Evolutionary conservation across 2,888 invertebrate genomes (phyloP), one percentile per base, ranked within the genome.

Genomic region (Encarsia formosa): DNA sequence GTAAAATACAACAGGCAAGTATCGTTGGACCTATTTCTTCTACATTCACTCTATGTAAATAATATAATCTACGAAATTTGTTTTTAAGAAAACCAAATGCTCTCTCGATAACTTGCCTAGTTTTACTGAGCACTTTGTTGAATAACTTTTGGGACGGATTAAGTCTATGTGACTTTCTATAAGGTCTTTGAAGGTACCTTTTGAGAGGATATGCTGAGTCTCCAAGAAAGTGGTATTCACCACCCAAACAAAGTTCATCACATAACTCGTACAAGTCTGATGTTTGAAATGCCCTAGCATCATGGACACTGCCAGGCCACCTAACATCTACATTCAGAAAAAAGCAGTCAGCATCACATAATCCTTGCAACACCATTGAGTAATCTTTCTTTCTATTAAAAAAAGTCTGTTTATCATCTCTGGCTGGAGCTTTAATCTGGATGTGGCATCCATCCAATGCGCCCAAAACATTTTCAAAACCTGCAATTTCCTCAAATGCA

Each of bases 281-380:
- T 11, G 40, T 40, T 22, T 4, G 11, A 22, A 40, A 20, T 19
- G 40, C 40, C 22, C 40, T 16, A 13, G 40, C 40, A n/a, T 40
- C 22, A 20, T 40, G 40, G 19, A 40, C 40, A 40, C 40, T 40
- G 22, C 22, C 40, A n/a, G 40, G 24, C 40, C 40, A 40, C 9
- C 40, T 9, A 20, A 40, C 40, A 20, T 40, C 40, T 11, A 40
- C 40, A n/a, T 40, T 40, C 3, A 20, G 11, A 22, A 40, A 40
- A 40, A 40, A 40, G 8, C 9, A n/a, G 5, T 40, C 20, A 4
- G 40, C 18, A 24, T 40, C 40, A 22, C 40, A 24, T 6, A 40
- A 15, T 20, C 40, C 40, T 40, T 40, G 40, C 13, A 40, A 22
- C 13, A 40, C 24, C 3, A 40, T 35, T n/a, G n/a, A n/a, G n/a